phyloP scores from a whole-genome alignment of 2,888 invertebrate genomes.

The Atrina japonica region DNA sequence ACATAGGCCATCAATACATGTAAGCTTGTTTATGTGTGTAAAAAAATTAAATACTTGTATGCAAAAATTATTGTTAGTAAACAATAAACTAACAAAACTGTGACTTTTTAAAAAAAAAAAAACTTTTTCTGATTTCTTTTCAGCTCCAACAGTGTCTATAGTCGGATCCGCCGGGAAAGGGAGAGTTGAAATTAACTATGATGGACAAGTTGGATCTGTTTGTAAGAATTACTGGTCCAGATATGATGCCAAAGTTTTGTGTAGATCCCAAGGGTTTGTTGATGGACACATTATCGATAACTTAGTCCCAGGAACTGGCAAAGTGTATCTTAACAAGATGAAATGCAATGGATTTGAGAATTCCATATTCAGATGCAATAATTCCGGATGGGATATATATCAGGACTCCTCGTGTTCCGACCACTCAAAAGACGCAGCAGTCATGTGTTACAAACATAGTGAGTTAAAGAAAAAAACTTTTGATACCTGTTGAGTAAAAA shows the following conservation, averaged over 20 bases:
- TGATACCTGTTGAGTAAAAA: not conserved
- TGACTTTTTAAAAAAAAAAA: not conserved
- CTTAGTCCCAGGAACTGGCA: conserved; percentile 33
- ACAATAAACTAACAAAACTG: not conserved
- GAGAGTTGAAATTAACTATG: conserved; percentile 61
- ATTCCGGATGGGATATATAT: conserved; percentile 55
- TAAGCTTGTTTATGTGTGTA: no score
- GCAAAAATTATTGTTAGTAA: not conserved
- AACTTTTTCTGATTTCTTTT: not conserved
- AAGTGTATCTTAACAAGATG: conserved; percentile 50
- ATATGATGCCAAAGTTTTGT: conserved; percentile 57
- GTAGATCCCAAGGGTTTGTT: conserved; percentile 80
- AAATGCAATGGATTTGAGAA: conserved; percentile 48
- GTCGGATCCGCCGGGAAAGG: conserved; percentile 42
- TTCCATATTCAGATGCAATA: conserved; percentile 58
- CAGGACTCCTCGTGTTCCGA: conserved; percentile 29
- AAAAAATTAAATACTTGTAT: not conserved
- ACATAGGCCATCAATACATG: no score
- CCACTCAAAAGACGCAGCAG: conserved; percentile 53
- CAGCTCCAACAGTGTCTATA: conserved; percentile 30
- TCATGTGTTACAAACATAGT: conserved; percentile 62
- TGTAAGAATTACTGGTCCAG: conserved; percentile 59
- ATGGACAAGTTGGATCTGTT: conserved; percentile 45
- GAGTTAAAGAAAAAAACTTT: conserved; percentile 11
- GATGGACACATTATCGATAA: conserved; percentile 68